Percentiles rank a stretch among this genome's conserved stretches.
phyloP scores from a whole-genome alignment of 2,888 invertebrate genomes.

The Teinopalpus imperialis region DNA sequence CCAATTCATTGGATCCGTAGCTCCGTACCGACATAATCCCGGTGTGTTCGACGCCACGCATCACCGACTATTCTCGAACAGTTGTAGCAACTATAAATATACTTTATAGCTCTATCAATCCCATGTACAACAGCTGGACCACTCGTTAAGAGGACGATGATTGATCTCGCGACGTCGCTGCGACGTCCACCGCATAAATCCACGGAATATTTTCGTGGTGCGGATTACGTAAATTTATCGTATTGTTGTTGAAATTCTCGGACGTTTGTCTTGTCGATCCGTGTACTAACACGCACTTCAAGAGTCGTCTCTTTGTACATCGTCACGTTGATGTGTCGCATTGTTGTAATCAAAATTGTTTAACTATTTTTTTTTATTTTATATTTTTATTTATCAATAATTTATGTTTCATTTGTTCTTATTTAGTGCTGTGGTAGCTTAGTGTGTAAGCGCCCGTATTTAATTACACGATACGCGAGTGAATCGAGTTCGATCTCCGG shows the following conservation, averaged over 20 bases:
- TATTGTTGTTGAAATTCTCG: slow-evolving; percentile 29
- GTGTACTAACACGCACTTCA: not conserved
- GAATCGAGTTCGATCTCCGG: too few relatives aligned
- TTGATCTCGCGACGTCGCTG: slow-evolving; percentile 58
- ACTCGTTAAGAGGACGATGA: slow-evolving; percentile 77
- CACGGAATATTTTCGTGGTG: slow-evolving; percentile 43
- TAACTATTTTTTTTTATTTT: too few relatives aligned
- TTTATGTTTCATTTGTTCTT: too few relatives aligned
- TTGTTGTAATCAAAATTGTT: not conserved
- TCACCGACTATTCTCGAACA: slow-evolving; percentile 61
- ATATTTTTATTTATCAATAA: too few relatives aligned
- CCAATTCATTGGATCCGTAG: slow-evolving; percentile 22
- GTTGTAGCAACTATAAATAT: slow-evolving; percentile 69
- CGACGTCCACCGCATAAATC: slow-evolving; percentile 41
- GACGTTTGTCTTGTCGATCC: slow-evolving; percentile 16
- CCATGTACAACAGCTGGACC: slow-evolving; percentile 65
- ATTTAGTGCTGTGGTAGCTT: too few relatives aligned
- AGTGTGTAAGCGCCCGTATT: too few relatives aligned
- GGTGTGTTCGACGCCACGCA: slow-evolving; percentile 53
- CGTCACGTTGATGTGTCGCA: slow-evolving; percentile 3
- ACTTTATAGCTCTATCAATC: slow-evolving; percentile 78
- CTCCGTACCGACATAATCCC: slow-evolving; percentile 34
- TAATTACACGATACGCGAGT: too few relatives aligned
- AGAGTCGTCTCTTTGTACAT: not conserved
- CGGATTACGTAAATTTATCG: slow-evolving; percentile 39